A percentile compares a stretch with the other conserved stretches of the same genome.
phyloP scores from a whole-genome alignment of 2,113 vertebrate genomes.

The Ictidomys tridecemlineatus region DNA sequence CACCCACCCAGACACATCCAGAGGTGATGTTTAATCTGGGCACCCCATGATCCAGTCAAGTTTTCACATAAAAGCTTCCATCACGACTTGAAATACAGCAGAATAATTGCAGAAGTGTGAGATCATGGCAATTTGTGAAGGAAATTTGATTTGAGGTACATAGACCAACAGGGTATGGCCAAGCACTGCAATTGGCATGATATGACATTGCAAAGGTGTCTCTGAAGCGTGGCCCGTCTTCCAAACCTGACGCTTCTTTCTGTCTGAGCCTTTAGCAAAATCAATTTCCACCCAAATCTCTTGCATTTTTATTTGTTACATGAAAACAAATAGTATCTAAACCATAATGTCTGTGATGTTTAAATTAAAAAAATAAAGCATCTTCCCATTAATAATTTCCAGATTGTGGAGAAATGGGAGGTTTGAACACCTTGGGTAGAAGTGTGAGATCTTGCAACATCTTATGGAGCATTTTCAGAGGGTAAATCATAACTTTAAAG shows the following conservation, averaged over 20 bases:
- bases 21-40: not conserved
- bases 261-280: not conserved
- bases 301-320: not conserved
- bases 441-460: not conserved
- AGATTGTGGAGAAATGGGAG: not conserved
- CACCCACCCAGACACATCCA: not conserved
- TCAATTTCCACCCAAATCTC: not conserved
- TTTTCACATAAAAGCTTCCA: not conserved
- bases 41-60: not conserved
- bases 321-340: not conserved
- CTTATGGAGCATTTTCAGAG: not conserved
- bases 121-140: not conserved
- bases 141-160: not conserved
- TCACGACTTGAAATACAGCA: not conserved
- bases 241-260: not conserved
- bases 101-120: not conserved
- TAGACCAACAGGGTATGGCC: not conserved
- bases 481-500: not conserved
- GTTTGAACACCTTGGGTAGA: not conserved
- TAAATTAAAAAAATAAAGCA: not conserved
- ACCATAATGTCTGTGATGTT: not conserved
- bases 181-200: too few relatives aligned
- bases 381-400: not conserved
- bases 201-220: not conserved
- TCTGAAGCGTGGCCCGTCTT: not conserved